phyloP scores from a whole-genome alignment of 2,113 vertebrate species.

The Charina bottae region DNA sequence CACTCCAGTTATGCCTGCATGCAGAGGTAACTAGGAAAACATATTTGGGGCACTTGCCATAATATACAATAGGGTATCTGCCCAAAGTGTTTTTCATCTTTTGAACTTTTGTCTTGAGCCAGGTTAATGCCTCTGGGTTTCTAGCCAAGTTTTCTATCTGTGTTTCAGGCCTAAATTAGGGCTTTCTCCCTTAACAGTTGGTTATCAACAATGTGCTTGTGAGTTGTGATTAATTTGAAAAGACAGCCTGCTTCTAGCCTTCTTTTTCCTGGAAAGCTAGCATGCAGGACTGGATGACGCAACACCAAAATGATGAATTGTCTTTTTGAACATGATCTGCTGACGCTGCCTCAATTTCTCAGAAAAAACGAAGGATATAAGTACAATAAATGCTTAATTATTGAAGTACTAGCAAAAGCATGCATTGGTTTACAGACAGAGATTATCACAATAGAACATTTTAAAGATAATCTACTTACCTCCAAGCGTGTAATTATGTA shows the following conservation, averaged over 20 bases:
- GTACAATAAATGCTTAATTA: neutral
- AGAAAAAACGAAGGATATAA: neutral
- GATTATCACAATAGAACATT: neutral
- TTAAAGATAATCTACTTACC: neutral
- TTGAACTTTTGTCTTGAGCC: neutral
- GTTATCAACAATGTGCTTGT: neutral
- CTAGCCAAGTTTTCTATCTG: neutral
- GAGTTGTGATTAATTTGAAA: neutral
- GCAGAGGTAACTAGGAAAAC: neutral
- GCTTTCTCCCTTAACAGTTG: neutral
- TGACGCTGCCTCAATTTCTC: neutral
- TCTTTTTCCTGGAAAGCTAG: neutral
- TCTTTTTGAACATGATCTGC: neutral
- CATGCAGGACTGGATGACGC: neutral
- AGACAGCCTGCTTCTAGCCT: neutral
- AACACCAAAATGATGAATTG: neutral
- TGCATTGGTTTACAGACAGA: neutral
- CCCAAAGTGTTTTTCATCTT: neutral
- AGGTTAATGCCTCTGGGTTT: neutral
- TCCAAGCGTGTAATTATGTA: neutral
- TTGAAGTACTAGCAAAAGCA: neutral
- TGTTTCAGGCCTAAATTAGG: neutral
- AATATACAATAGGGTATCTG: neutral
- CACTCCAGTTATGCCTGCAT: neutral
- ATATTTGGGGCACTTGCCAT: neutral